These are phyloP conservation scores for Lepidocolaptes lacrymiger DNA, from an alignment of 2,797 vertebrate genomes.

Conservation along the genomic window DNA sequence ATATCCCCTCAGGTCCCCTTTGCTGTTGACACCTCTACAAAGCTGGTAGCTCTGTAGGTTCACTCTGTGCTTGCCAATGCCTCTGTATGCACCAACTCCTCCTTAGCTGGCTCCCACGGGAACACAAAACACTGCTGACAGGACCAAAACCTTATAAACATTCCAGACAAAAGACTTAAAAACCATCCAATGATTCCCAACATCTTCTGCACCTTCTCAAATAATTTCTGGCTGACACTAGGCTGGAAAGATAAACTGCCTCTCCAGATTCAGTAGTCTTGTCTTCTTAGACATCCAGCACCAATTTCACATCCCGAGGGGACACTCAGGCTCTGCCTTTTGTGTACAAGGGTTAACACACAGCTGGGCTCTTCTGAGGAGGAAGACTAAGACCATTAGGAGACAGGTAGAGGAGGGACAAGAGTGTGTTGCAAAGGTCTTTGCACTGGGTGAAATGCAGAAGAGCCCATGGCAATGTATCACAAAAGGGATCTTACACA, in stretches of 20 bases:
- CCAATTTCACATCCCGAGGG: not conserved
- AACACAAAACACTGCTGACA: not conserved
- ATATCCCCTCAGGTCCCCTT: not conserved
- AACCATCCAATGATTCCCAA: not conserved
- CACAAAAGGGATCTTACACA: not conserved
- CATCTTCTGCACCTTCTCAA: not conserved
- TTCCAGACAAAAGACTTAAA: not conserved
- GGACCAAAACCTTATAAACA: not conserved
- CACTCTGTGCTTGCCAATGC: rapidly evolving
- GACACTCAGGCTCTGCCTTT: not conserved
- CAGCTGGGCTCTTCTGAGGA: not conserved
- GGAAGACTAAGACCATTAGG: not conserved
- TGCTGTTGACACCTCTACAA: not conserved
- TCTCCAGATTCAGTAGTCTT: not conserved
- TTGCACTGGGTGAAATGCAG: not conserved
- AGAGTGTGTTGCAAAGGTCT: not conserved
- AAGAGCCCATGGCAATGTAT: rapidly evolving
- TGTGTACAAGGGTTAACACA: not conserved
- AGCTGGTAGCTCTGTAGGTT: not conserved
- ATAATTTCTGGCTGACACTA: not conserved
- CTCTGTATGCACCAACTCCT: not conserved
- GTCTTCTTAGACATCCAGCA: not conserved
- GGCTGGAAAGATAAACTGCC: not conserved
- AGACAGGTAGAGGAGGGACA: not conserved
- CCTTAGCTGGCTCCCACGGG: not conserved